Conservation (phyloP, 2,113 vertebrate genomes). For the Dryoscopus gambensis region DNA sequence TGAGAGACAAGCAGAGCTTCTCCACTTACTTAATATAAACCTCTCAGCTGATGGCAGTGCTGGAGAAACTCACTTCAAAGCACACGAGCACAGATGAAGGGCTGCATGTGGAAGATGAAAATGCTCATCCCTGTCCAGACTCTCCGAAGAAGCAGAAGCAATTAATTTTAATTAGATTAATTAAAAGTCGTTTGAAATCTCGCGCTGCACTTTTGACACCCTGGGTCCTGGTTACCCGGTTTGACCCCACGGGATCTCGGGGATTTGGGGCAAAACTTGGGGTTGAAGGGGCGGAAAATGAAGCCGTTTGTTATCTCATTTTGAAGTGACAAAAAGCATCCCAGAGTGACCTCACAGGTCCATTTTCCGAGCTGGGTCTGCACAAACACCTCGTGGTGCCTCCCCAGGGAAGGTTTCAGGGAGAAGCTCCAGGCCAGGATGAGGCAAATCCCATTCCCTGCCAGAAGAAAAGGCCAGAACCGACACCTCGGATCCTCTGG, state of each 20-base stretch:
- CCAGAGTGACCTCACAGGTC: background rate
- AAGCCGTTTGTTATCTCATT: accelerated
- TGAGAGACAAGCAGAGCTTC: background rate
- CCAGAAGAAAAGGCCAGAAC: background rate
- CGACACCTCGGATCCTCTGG: background rate
- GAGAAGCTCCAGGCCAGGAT: background rate
- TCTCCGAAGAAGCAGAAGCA: background rate
- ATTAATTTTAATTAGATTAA: constrained; percentile 31
- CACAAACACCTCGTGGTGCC: background rate
- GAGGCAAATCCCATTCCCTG: background rate
- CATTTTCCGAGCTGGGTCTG: background rate
- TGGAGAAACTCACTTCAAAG: constrained; percentile 21
- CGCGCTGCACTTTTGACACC: background rate
- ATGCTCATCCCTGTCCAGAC: background rate
- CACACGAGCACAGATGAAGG: background rate
- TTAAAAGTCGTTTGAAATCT: background rate
- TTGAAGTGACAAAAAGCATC: background rate
- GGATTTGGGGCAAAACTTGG: background rate
- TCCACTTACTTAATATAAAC: background rate
- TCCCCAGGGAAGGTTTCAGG: background rate
- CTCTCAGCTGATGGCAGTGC: background rate
- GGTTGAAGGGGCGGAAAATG: background rate
- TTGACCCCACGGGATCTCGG: background rate
- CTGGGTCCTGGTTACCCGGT: background rate
- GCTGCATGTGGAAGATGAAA: background rate